Conservation (phyloP, 2,113 vertebrate genomes). For the Pachyramphus minor region DNA sequence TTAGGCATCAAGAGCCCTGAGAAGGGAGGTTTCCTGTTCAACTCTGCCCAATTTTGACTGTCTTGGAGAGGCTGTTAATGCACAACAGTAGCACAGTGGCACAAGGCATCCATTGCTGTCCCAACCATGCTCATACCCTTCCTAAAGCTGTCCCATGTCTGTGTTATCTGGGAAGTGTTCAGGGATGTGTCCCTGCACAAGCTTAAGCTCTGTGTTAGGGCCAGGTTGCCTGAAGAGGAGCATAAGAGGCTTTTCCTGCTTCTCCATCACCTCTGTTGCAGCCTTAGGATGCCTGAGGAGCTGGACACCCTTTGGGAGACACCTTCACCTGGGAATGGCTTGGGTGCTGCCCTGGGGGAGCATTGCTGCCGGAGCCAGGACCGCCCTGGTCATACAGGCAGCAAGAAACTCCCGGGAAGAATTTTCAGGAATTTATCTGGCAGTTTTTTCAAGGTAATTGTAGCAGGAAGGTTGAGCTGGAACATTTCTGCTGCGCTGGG, state of each 20-base stretch:
- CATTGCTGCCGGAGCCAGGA: fast-evolving
- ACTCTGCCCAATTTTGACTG: neutral
- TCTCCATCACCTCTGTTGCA: neutral
- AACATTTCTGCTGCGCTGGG: slow-evolving; percentile 8
- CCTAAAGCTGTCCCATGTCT: neutral
- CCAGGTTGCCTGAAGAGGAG: neutral
- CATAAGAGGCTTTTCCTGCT: neutral
- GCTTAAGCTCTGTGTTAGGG: neutral
- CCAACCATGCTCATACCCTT: fast-evolving
- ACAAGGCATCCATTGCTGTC: neutral
- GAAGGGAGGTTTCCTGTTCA: neutral
- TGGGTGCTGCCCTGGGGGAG: fast-evolving
- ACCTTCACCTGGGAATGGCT: neutral
- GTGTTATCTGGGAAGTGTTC: neutral
- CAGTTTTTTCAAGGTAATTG: slow-evolving; percentile 15
- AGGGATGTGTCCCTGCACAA: neutral
- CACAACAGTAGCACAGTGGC: neutral
- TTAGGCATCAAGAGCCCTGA: fast-evolving
- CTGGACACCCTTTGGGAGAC: neutral
- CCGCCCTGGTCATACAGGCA: fast-evolving
- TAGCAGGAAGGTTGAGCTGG: neutral
- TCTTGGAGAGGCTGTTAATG: neutral
- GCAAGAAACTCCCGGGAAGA: neutral
- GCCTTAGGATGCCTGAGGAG: too few species aligned
- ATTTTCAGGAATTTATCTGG: slow-evolving; percentile 8